phyloP scores from a whole-genome alignment of 2,113 vertebrate species.

The Gnathonemus echidnorhynchus region DNA sequence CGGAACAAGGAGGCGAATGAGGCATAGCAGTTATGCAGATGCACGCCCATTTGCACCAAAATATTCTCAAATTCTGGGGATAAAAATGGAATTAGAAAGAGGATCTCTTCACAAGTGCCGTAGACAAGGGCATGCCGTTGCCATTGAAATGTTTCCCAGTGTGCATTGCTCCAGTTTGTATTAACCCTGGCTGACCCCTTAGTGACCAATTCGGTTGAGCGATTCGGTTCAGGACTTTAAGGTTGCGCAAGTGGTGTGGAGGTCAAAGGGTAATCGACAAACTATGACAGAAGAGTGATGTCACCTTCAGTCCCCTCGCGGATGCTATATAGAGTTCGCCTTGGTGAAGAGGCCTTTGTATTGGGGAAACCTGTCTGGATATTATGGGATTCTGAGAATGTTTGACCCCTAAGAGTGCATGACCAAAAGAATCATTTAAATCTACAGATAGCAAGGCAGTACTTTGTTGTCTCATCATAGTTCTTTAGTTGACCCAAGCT shows the following conservation, averaged over 20 bases:
- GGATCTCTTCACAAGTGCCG: not conserved
- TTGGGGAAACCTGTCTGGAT: not conserved
- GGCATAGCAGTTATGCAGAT: conserved; percentile 14
- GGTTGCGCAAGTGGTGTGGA: not conserved
- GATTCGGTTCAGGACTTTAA: not conserved
- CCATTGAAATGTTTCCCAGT: not conserved
- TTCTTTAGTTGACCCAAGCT: not conserved
- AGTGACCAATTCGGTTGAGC: not conserved
- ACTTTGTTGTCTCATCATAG: not conserved
- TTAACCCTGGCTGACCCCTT: not conserved
- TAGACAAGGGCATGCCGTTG: not conserved
- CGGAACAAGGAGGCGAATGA: not conserved
- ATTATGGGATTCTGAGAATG: not conserved
- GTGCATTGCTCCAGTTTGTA: not conserved
- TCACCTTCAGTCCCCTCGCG: not conserved
- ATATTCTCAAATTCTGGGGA: not conserved
- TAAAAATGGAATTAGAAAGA: not conserved
- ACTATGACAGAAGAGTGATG: not conserved
- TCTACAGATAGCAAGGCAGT: not conserved
- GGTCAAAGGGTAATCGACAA: not conserved
- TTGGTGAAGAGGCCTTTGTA: not conserved
- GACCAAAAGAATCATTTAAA: not conserved
- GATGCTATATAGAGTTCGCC: not conserved
- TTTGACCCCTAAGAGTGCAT: not conserved
- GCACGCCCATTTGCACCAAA: not conserved